phyloP scores from a whole-genome alignment of 2,113 vertebrate species.

The Furnarius figulus region DNA sequence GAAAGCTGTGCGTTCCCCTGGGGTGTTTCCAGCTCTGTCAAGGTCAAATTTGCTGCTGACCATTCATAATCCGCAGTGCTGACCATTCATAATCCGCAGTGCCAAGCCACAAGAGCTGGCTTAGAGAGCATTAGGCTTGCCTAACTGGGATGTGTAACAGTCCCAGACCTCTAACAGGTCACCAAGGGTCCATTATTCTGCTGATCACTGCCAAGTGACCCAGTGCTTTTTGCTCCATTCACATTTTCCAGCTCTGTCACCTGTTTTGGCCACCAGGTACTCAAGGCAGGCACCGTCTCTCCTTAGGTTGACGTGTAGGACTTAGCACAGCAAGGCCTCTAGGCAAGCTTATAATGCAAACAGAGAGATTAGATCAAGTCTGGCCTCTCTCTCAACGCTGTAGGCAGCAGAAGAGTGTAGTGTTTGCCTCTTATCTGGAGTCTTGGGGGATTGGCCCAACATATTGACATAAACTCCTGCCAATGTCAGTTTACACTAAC shows the following conservation, averaged over 20 bases:
- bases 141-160: neutral
- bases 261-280: neutral
- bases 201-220: neutral
- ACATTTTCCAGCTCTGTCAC: neutral
- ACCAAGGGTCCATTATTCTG: neutral
- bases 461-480: constrained; percentile 54
- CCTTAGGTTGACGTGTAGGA: neutral
- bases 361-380: constrained; percentile 47
- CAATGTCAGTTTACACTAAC: constrained; percentile 44
- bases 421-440: constrained; percentile 64
- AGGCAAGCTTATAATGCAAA: constrained; percentile 55
- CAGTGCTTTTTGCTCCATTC: neutral
- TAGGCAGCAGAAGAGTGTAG: constrained; percentile 50
- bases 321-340: constrained; percentile 10
- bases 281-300: neutral
- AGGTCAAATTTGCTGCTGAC: constrained; percentile 23
- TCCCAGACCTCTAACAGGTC: neutral
- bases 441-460: constrained; percentile 48
- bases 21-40: neutral
- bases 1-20: neutral
- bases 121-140: neutral
- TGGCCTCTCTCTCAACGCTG: constrained; percentile 53
- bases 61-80: neutral
- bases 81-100: neutral
- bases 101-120: neutral